These are phyloP conservation scores for Zaprionus bogoriensis DNA, from an alignment of 2,888 invertebrate species.

Conservation along the genomic window DNA sequence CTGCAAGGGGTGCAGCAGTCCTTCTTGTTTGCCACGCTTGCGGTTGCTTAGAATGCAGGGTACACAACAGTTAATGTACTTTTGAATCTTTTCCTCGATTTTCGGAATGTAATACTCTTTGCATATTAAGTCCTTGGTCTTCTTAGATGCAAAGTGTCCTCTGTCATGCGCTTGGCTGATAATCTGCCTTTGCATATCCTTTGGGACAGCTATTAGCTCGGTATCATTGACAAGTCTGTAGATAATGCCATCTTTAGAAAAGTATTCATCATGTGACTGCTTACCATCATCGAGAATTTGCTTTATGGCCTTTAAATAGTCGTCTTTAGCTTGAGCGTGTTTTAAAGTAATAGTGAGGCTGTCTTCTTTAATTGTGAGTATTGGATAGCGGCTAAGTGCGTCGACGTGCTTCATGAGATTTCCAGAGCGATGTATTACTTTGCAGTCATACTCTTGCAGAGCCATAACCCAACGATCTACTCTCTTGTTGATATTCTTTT, in stretches of 20 bases:
- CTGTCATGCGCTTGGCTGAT: slow-evolving; percentile 42
- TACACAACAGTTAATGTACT: slow-evolving; percentile 30
- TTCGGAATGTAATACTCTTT: slow-evolving; percentile 40
- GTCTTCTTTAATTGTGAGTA: background rate
- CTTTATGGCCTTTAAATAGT: slow-evolving; percentile 24
- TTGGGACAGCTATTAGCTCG: slow-evolving; percentile 43
- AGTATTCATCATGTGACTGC: slow-evolving; percentile 23
- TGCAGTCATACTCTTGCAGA: slow-evolving; percentile 3
- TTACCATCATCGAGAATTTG: slow-evolving; percentile 26
- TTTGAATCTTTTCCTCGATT: slow-evolving; percentile 34
- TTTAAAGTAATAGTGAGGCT: slow-evolving; percentile 5
- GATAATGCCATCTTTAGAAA: slow-evolving; percentile 28
- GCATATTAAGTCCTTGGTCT: slow-evolving; percentile 35
- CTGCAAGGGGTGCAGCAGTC: slow-evolving; percentile 30
- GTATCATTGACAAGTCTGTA: slow-evolving; percentile 29
- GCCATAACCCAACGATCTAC: slow-evolving; percentile 7
- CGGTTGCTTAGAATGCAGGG: slow-evolving; percentile 35
- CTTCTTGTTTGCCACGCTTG: slow-evolving; percentile 43
- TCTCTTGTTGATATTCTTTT: no score
- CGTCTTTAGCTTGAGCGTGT: slow-evolving; percentile 18
- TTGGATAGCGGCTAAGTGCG: background rate
- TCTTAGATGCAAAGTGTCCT: slow-evolving; percentile 45
- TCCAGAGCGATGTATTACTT: slow-evolving; percentile 26
- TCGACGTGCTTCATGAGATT: background rate
- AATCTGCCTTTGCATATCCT: slow-evolving; percentile 25